Evolutionary conservation across 2,113 vertebrate genomes (phyloP).

Genomic region (Genyomyrus donnyi): DNA sequence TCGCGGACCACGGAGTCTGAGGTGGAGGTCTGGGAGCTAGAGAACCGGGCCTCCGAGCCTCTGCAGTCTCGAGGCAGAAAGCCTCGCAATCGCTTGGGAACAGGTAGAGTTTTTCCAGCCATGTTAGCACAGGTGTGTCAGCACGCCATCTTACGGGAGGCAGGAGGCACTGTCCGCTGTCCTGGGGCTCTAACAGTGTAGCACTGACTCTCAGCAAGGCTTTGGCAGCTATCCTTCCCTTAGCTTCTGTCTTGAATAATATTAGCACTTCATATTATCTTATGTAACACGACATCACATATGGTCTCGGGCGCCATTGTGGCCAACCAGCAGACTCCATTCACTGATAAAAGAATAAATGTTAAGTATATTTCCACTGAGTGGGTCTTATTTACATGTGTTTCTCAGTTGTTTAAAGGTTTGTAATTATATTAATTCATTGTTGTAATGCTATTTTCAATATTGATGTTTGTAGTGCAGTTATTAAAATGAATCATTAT

Average conservation of each 20-base stretch:
- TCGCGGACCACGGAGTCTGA: constrained; percentile 92
- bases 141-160: not conserved
- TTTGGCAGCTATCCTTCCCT: not conserved
- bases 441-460: not conserved
- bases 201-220: not conserved
- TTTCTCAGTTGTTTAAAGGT: not conserved
- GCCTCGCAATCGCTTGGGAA: constrained; percentile 61
- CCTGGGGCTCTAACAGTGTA: not conserved
- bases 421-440: not conserved
- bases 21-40: constrained; percentile 82
- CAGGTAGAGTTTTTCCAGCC: constrained; percentile 43
- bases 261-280: not conserved
- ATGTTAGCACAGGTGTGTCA: not conserved
- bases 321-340: not conserved
- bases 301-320: not conserved
- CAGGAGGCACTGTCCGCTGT: not conserved
- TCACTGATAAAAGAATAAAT: not conserved
- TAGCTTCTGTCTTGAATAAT: not conserved
- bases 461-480: not conserved
- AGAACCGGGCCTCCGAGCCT: constrained; percentile 58
- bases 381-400: not conserved
- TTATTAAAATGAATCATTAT: not conserved
- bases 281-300: not conserved
- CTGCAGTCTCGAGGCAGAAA: constrained; percentile 49
- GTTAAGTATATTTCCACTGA: not conserved